phyloP scores from a whole-genome alignment of 2,888 invertebrate genomes.

The Magallana nippona region DNA sequence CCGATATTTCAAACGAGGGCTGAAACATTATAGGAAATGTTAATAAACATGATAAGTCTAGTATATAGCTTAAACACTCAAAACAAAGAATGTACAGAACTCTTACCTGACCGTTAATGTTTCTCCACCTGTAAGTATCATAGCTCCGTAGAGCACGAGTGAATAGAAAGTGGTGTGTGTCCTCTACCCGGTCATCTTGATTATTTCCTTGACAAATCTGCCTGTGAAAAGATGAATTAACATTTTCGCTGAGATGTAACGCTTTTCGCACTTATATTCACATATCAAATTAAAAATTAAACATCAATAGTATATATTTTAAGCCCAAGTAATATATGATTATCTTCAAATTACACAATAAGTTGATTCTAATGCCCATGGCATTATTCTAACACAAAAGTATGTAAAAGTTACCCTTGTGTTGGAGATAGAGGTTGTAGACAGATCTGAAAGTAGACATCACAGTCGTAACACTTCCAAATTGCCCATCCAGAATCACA shows the following conservation, averaged over 20 bases:
- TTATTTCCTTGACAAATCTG: not conserved
- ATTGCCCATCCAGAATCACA: not conserved
- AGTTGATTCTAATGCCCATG: too few relatives aligned
- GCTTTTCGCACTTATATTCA: too few relatives aligned
- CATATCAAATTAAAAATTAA: too few relatives aligned
- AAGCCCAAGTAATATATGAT: too few relatives aligned
- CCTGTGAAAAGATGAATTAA: not conserved
- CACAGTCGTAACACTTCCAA: not conserved
- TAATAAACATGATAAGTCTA: too few relatives aligned
- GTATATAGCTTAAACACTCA: too few relatives aligned
- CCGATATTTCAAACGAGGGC: not conserved
- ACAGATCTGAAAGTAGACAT: not conserved
- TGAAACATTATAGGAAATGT: not conserved
- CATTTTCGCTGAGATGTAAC: too few relatives aligned
- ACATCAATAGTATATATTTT: too few relatives aligned
- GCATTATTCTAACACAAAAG: too few relatives aligned
- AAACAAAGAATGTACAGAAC: not conserved
- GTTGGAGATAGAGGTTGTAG: not conserved
- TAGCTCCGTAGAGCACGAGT: not conserved
- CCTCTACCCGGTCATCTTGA: not conserved
- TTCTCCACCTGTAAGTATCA: not conserved
- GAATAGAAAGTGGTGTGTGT: not conserved
- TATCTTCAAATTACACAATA: too few relatives aligned
- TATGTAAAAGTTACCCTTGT: not conserved
- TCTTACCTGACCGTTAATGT: not conserved